Percentiles rank a stretch among this genome's conserved stretches.
Evolutionary conservation across 2,113 vertebrate genomes (phyloP).

Genomic region (Xiphophorus couchianus): DNA sequence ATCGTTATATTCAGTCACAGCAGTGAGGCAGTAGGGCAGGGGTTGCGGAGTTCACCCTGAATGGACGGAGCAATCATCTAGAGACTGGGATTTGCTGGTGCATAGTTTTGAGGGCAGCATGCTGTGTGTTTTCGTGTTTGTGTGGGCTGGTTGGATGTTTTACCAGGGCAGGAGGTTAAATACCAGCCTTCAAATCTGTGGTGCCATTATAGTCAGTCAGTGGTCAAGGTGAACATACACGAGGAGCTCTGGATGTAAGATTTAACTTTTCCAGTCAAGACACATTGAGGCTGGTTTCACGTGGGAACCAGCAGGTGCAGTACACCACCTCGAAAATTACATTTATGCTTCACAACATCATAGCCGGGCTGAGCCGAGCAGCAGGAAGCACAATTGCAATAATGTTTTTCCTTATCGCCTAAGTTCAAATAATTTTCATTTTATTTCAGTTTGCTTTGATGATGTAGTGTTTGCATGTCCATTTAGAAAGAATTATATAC

Average conservation of each 20-base stretch:
- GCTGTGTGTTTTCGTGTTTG: slow-evolving; percentile 48
- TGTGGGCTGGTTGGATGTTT: slow-evolving; percentile 24
- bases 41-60: slow-evolving; percentile 65
- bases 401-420: no score
- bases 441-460: no score
- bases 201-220: not conserved
- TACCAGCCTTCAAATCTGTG: slow-evolving; percentile 11
- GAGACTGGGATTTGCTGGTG: slow-evolving; percentile 60
- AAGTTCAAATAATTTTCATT: no score
- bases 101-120: slow-evolving; percentile 50
- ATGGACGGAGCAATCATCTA: slow-evolving; percentile 36
- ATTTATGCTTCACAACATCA: not conserved
- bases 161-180: slow-evolving; percentile 29
- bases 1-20: slow-evolving; percentile 25
- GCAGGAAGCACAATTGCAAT: not conserved
- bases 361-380: not conserved
- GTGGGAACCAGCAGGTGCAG: no score
- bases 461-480: no score
- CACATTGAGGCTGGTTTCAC: not conserved
- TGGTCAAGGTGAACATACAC: not conserved
- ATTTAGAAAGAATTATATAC: no score
- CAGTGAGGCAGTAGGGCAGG: slow-evolving; percentile 40
- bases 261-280: not conserved
- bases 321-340: not conserved
- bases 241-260: not conserved